phyloP scores from a whole-genome alignment of 2,888 invertebrate genomes.

The Volucella zonaria region DNA sequence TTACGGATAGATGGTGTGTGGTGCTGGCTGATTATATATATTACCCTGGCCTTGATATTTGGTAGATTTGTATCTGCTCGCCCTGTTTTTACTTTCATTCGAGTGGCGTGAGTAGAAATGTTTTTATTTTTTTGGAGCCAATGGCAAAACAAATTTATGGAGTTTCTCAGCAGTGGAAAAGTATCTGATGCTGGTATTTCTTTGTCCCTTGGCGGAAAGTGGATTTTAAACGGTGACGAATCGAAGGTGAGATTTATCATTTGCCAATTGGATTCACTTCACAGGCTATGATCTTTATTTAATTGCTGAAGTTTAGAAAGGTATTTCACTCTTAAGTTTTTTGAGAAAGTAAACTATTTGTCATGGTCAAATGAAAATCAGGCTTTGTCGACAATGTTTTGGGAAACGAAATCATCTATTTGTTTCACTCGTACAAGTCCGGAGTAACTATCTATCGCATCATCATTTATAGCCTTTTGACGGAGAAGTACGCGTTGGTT shows the following conservation, averaged over 20 bases:
- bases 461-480: too few relatives aligned
- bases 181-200: constrained; percentile 6
- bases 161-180: background rate
- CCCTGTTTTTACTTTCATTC: constrained; percentile 15
- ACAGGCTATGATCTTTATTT: background rate
- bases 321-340: background rate
- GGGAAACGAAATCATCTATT: too few relatives aligned
- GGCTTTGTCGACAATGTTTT: too few relatives aligned
- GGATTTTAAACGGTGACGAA: constrained; percentile 3
- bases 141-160: constrained; percentile 2
- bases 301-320: background rate
- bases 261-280: background rate
- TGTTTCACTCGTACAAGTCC: too few relatives aligned
- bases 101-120: background rate
- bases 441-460: too few relatives aligned
- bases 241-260: background rate
- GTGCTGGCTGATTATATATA: background rate
- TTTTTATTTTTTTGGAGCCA: constrained; percentile 1
- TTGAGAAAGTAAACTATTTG: background rate
- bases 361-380: too few relatives aligned
- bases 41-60: constrained; percentile 36
- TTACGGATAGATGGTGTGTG: background rate
- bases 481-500: too few relatives aligned
- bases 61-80: background rate
- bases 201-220: background rate